Evolutionary conservation across 2,797 vertebrate species (phyloP).

Genomic region (Cheirogaleus major): DNA sequence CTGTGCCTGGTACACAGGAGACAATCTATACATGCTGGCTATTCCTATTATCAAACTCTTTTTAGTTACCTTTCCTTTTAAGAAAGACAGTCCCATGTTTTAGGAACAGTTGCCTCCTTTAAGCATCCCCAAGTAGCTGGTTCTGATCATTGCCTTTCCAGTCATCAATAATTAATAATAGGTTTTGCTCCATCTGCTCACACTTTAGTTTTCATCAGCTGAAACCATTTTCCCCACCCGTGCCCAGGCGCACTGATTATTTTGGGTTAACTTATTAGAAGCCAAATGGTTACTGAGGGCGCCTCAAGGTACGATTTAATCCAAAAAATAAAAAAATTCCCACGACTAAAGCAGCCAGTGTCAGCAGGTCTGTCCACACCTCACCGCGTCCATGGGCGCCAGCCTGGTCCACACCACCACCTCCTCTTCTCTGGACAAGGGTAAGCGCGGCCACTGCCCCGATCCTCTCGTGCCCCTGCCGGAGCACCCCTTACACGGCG

Average conservation of each 20-base stretch:
- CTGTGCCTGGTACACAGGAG: not conserved
- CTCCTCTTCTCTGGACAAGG: not conserved
- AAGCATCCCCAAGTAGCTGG: not conserved
- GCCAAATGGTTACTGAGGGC: not conserved
- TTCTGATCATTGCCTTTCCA: not conserved
- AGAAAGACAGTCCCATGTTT: not conserved
- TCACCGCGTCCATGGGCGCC: not conserved
- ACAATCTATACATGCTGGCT: not conserved
- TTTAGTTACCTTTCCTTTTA: not conserved
- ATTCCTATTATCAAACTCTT: not conserved
- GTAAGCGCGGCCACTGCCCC: not conserved
- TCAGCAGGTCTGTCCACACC: not conserved
- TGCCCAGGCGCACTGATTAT: not conserved
- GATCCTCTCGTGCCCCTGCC: too few species aligned
- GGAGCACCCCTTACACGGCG: not conserved
- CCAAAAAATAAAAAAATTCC: not conserved
- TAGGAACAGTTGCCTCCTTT: not conserved
- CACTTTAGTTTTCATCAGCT: not conserved
- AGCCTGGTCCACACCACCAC: not conserved
- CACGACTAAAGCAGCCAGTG: not conserved
- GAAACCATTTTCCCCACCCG: not conserved
- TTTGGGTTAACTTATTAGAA: not conserved
- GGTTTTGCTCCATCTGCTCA: not conserved
- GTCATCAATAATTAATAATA: not conserved
- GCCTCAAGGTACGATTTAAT: not conserved